These are phyloP conservation scores for Drosophila formosana DNA, from an alignment of 2,888 invertebrate species.

Conservation along the genomic window DNA sequence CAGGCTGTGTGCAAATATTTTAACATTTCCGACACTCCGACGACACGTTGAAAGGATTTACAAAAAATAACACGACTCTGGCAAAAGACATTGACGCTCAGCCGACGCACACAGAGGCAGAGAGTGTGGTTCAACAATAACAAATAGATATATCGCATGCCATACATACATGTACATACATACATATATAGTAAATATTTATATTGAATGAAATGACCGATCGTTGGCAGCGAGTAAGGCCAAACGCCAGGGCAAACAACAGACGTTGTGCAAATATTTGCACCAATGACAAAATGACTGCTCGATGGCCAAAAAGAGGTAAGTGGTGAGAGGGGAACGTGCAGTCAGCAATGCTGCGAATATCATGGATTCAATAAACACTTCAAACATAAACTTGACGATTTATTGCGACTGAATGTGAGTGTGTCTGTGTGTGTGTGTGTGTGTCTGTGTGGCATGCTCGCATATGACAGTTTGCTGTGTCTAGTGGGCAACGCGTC, in stretches of 20 bases:
- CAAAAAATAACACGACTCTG: conserved; percentile 54
- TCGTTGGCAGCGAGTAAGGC: conserved; percentile 7
- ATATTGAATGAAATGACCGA: conserved; percentile 30
- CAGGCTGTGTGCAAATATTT: conserved; percentile 79
- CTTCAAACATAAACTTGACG: conserved; percentile 84
- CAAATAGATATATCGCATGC: neutral
- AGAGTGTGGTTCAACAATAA: conserved; percentile 6
- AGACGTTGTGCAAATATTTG: conserved; percentile 70
- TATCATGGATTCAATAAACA: conserved; percentile 85
- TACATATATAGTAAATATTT: neutral
- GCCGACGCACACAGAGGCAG: conserved; percentile 9
- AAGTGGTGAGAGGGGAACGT: conserved; percentile 32
- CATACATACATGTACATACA: neutral
- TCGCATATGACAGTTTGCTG: conserved; percentile 65
- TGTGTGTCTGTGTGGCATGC: conserved; percentile 25
- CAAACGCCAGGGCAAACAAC: conserved; percentile 32
- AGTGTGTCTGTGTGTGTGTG: conserved; percentile 13
- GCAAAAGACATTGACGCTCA: conserved; percentile 49
- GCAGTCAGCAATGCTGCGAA: conserved; percentile 66
- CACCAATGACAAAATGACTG: conserved; percentile 52
- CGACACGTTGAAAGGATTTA: conserved; percentile 83
- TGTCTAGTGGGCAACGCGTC: conserved; percentile 72
- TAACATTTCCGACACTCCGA: conserved; percentile 74
- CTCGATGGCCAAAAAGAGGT: conserved; percentile 16
- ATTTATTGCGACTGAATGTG: conserved; percentile 79